Evolutionary conservation across 2,113 vertebrate species (phyloP), one percentile per base, ranked within the genome.

Genomic region (Probosciger aterrimus): DNA sequence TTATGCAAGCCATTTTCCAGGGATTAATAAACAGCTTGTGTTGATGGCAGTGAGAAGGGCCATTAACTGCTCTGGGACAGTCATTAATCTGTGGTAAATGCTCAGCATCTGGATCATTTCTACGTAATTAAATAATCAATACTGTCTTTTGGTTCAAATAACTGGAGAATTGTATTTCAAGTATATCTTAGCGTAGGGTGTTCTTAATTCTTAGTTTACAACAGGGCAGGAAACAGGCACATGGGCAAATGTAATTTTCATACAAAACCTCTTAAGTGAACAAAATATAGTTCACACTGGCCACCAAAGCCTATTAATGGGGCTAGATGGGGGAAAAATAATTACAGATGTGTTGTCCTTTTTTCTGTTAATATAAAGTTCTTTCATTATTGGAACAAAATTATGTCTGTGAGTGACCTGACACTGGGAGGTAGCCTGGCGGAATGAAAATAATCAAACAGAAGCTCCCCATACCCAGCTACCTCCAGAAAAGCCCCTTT

Each of bases 1-100:
- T 96, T 96, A 89, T 93, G 91, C 91, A 93, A 96, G 92, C 74
- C 83, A 76, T 92, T 95, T 93, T 92, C 93, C 91, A 94, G 62
- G 75, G 87, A 94, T 95, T 96, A 90, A 95, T 91, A 95, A 83
- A 37, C 82, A 92, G 76, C 71, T 96, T 87, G 88, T 85, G 65
- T 93, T 96, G 92, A 95, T 93, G 86, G 79, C 64, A 86, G 82
- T 1, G 3, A 86, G 86, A 76, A 92, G 64, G 62, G 37, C 83
- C 79, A 75, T 94, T 96, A 94, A 88, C 75, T 93, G 69, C 87
- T 94, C 53, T 82, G 85, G 89, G 71, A 82, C 70, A 82, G 86
- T 78, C 86, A 93, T 97, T 94, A 96, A 95, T 92, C 93, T 90
- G 33, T 82, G 82, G 90, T 90, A 93, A 97, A 57, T 91, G 59